Evolutionary conservation across 2,888 invertebrate species (phyloP).

Genomic region (Luperina testacea): DNA sequence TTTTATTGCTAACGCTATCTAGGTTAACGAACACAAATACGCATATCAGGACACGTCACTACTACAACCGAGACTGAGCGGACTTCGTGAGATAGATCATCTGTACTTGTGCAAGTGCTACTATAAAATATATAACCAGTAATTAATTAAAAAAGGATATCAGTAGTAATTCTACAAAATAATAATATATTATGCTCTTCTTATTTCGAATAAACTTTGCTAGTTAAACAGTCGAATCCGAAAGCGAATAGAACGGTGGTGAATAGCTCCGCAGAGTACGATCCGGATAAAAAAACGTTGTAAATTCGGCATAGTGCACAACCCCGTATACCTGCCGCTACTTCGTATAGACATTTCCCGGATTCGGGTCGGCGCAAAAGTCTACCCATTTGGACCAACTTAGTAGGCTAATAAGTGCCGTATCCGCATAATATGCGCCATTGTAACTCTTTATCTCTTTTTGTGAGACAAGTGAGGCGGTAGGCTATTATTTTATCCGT

Average conservation of each 20-base stretch:
- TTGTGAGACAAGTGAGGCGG: not conserved
- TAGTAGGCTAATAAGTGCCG: not conserved
- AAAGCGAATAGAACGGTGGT: not conserved
- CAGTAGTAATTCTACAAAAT: not conserved
- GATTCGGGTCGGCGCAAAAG: not conserved
- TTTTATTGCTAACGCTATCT: no score
- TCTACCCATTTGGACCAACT: not conserved
- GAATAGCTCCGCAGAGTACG: not conserved
- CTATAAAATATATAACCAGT: not conserved
- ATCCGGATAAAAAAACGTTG: not conserved
- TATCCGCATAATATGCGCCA: not conserved
- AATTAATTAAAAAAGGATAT: not conserved
- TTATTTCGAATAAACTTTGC: not conserved
- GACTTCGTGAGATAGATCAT: no score
- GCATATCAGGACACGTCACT: no score
- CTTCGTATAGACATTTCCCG: not conserved
- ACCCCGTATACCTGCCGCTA: not conserved
- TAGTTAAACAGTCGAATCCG: not conserved
- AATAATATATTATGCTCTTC: not conserved
- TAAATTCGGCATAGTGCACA: no score
- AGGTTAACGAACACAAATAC: no score
- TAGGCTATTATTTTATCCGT: not conserved
- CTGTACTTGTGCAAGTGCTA: not conserved
- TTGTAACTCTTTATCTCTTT: not conserved
- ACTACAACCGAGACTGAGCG: no score